Conservation (phyloP, 2,888 invertebrate species). For the Tanytarsus gracilentus region DNA sequence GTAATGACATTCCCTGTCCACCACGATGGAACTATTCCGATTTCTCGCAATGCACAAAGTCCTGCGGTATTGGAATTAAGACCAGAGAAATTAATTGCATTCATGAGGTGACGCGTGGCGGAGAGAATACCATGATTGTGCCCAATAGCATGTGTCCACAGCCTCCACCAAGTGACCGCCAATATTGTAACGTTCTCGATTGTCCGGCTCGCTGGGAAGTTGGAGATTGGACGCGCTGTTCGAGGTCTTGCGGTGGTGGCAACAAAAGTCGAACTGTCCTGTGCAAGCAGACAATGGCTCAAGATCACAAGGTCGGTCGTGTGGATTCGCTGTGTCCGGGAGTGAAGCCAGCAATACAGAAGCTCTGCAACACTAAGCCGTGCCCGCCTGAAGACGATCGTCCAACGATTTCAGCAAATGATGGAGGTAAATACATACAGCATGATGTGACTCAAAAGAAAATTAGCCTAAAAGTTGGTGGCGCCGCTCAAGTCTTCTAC, state of each 20-base stretch:
- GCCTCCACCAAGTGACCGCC: slow-evolving; percentile 78
- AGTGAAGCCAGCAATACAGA: slow-evolving; percentile 64
- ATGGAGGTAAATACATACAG: slow-evolving; percentile 68
- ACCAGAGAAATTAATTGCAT: slow-evolving; percentile 83
- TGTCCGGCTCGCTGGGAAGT: slow-evolving; percentile 87
- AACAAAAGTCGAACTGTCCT: slow-evolving; percentile 70
- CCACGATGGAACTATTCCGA: slow-evolving; percentile 90
- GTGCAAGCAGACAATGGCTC: slow-evolving; percentile 89
- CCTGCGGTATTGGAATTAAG: slow-evolving; percentile 90
- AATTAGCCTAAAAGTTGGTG: slow-evolving; percentile 65
- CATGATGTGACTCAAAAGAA: slow-evolving; percentile 72
- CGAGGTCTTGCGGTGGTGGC: slow-evolving; percentile 87
- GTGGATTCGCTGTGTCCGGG: slow-evolving; percentile 66
- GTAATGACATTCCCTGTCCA: slow-evolving; percentile 93
- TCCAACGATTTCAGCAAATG: slow-evolving; percentile 67
- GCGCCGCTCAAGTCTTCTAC: slow-evolving; percentile 79
- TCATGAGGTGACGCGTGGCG: slow-evolving; percentile 75
- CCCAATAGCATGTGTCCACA: slow-evolving; percentile 86
- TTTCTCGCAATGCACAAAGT: slow-evolving; percentile 81
- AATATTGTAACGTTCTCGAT: slow-evolving; percentile 86
- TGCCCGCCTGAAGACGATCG: slow-evolving; percentile 64
- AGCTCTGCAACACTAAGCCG: slow-evolving; percentile 76
- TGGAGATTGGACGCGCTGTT: slow-evolving; percentile 85
- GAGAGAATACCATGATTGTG: slow-evolving; percentile 83
- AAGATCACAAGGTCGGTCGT: slow-evolving; percentile 78